Conservation (phyloP, 2,113 vertebrate genomes). For the Prolemur simus region DNA sequence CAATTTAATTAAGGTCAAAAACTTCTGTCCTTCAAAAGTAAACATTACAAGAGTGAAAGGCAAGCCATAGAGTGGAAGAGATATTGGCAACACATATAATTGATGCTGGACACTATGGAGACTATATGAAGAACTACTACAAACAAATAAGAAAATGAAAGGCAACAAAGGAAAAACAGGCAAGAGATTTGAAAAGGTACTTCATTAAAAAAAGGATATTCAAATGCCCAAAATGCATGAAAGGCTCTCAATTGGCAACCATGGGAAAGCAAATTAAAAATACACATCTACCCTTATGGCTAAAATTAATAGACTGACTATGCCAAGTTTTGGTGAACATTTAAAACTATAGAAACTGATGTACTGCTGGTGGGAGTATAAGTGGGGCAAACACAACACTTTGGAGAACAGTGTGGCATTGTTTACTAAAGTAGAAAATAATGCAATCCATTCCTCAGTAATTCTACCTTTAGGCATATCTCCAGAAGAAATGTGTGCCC, state of each 20-base stretch:
- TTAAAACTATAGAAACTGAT: neutral
- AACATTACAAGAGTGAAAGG: neutral
- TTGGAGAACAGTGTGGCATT: neutral
- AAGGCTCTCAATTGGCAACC: neutral
- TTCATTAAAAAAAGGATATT: neutral
- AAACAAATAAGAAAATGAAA: neutral
- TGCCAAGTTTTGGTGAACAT: neutral
- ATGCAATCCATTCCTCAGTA: neutral
- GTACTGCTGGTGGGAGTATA: neutral
- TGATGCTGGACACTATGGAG: neutral
- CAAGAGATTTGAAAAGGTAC: neutral
- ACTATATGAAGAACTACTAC: neutral
- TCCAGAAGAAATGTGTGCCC: neutral
- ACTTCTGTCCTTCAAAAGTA: neutral
- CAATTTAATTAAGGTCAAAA: neutral
- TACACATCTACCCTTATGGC: neutral
- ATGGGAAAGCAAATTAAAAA: neutral
- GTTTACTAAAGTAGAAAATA: neutral
- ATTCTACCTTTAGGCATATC: neutral
- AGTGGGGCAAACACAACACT: neutral
- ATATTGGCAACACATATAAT: neutral
- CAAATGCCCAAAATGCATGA: neutral
- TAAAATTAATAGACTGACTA: neutral
- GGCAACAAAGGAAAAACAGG: neutral
- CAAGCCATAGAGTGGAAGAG: neutral